Conservation (phyloP, 2,113 vertebrate genomes). For the Actenoides hombroni region DNA sequence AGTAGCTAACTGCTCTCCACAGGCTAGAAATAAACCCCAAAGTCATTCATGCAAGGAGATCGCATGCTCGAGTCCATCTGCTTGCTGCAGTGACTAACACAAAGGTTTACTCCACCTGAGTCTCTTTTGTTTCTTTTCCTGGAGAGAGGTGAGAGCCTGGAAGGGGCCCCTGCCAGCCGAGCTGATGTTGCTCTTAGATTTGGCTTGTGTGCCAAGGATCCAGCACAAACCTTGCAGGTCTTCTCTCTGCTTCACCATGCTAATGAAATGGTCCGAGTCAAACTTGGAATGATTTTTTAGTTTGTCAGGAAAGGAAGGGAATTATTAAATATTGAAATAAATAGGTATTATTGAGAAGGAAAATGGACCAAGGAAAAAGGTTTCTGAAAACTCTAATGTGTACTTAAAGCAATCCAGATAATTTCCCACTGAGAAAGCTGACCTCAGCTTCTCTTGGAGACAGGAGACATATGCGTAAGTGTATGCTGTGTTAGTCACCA, state of each 20-base stretch:
- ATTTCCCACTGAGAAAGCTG: constrained; percentile 65
- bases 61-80: background rate
- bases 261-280: background rate
- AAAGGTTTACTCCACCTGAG: background rate
- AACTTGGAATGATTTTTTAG: background rate
- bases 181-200: constrained; percentile 12
- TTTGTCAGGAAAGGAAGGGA: constrained; percentile 12
- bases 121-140: background rate
- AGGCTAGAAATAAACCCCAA: background rate
- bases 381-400: constrained; percentile 40
- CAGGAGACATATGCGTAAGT: constrained; percentile 63
- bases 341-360: constrained; percentile 21
- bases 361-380: constrained; percentile 37
- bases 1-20: constrained; percentile 11
- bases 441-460: constrained; percentile 56
- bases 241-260: background rate
- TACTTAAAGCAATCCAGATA: constrained; percentile 41
- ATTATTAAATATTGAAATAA: constrained; percentile 51
- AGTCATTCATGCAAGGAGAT: background rate
- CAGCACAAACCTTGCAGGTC: background rate
- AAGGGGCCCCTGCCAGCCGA: background rate
- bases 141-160: background rate
- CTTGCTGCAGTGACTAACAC: background rate
- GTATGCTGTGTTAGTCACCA: constrained; percentile 61
- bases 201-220: background rate